These are phyloP conservation scores for Tychaedon coryphoeus DNA, from an alignment of 2,113 vertebrate genomes.

Conservation along the genomic window DNA sequence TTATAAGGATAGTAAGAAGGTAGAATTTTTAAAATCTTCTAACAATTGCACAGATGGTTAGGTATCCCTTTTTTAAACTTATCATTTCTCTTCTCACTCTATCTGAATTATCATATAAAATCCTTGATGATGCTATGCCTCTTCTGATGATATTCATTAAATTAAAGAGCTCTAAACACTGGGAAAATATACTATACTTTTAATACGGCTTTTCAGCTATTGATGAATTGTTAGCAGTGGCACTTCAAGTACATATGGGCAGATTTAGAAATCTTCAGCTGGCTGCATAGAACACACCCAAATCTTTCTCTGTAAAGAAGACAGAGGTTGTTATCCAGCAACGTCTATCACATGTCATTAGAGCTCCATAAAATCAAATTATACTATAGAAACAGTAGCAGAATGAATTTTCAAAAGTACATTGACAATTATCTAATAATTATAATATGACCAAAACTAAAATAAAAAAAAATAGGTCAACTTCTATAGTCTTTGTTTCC, in stretches of 20 bases:
- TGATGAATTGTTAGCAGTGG: not conserved
- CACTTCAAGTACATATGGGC: not conserved
- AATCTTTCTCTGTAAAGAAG: not conserved
- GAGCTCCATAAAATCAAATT: not conserved
- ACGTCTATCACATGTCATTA: not conserved
- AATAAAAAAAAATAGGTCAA: not conserved
- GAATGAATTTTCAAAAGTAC: not conserved
- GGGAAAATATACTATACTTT: not conserved
- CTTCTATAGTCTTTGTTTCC: not conserved
- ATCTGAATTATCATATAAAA: not conserved
- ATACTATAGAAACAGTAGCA: not conserved
- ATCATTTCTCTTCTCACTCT: not conserved
- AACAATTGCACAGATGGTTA: not conserved
- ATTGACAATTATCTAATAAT: not conserved
- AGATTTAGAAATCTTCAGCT: not conserved
- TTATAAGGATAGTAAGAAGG: not conserved
- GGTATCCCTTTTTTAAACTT: not conserved
- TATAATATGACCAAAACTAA: not conserved
- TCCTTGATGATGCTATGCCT: not conserved
- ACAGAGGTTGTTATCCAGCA: not conserved
- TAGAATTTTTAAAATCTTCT: not conserved
- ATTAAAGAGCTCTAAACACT: not conserved
- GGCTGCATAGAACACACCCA: not conserved
- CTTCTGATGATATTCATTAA: not conserved
- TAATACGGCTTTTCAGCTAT: not conserved